Percentiles rank a stretch among this genome's conserved stretches.
phyloP scores from a whole-genome alignment of 2,113 vertebrate species.

The Pristiophorus japonicus region DNA sequence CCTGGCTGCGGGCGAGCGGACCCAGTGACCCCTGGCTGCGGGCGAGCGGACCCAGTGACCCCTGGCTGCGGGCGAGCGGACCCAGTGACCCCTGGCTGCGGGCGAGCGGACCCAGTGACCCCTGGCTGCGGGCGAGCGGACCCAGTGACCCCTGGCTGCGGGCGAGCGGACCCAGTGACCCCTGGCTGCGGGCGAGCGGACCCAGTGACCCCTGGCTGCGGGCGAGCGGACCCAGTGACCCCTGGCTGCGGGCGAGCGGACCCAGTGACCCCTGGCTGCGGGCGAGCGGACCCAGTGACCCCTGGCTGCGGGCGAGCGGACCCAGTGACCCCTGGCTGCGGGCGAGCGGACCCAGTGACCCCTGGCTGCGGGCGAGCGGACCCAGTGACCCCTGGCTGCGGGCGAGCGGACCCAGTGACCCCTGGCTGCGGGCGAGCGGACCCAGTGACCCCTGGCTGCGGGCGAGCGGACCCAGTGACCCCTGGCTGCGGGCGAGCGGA shows the following conservation, averaged over 20 bases:
- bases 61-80: neutral
- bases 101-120: neutral
- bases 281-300: neutral
- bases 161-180: neutral
- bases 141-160: neutral
- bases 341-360: neutral
- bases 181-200: neutral
- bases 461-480: neutral
- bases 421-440: neutral
- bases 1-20: neutral
- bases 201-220: neutral
- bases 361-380: neutral
- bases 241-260: neutral
- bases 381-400: neutral
- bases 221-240: neutral
- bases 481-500: neutral
- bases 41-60: neutral
- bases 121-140: neutral
- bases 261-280: neutral
- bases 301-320: neutral
- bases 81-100: neutral
- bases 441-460: neutral
- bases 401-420: neutral
- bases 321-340: neutral
- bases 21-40: neutral